Percentiles rank a stretch among this genome's conserved stretches.
phyloP scores from a whole-genome alignment of 2,113 vertebrate genomes.

The Phaetusa simplex region DNA sequence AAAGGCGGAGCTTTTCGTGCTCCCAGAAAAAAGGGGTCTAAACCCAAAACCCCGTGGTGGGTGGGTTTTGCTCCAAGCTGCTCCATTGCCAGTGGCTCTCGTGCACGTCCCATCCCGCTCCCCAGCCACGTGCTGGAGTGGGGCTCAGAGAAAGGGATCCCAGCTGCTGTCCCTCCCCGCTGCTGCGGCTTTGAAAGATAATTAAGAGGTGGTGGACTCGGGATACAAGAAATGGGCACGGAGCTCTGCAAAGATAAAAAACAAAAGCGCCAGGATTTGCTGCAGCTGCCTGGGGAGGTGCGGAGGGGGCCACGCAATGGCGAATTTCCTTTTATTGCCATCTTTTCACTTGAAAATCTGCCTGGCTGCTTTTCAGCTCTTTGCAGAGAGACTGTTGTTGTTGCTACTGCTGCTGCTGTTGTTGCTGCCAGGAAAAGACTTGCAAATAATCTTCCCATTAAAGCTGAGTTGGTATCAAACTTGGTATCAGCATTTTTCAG shows the following conservation, averaged over 20 bases:
- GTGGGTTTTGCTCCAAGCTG: neutral
- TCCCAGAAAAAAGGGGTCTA: too few species aligned
- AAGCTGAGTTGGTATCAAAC: neutral
- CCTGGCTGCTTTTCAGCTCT: constrained; percentile 56
- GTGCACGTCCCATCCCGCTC: rapidly evolving
- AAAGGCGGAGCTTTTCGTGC: neutral
- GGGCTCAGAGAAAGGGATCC: neutral
- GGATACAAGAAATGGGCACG: neutral
- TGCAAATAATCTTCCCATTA: constrained; percentile 12
- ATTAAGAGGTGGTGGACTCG: constrained; percentile 1
- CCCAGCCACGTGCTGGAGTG: neutral
- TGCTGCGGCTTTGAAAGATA: neutral
- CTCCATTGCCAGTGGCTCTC: neutral
- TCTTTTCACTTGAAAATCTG: constrained; percentile 38
- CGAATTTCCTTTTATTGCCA: constrained; percentile 9
- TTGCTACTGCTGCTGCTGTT: neutral
- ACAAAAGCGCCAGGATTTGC: neutral
- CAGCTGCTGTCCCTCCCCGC: neutral
- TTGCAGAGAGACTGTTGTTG: neutral
- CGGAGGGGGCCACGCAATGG: neutral
- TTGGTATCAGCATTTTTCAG: neutral
- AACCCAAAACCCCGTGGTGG: rapidly evolving
- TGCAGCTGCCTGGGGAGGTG: constrained; percentile 23
- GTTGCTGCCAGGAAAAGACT: constrained; percentile 24
- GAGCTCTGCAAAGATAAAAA: neutral